Percentiles rank a stretch among this genome's conserved stretches.
Evolutionary conservation across 1,140 invertebrate genomes (phyloP).

Genomic region (Tetramorium alpestre): DNA sequence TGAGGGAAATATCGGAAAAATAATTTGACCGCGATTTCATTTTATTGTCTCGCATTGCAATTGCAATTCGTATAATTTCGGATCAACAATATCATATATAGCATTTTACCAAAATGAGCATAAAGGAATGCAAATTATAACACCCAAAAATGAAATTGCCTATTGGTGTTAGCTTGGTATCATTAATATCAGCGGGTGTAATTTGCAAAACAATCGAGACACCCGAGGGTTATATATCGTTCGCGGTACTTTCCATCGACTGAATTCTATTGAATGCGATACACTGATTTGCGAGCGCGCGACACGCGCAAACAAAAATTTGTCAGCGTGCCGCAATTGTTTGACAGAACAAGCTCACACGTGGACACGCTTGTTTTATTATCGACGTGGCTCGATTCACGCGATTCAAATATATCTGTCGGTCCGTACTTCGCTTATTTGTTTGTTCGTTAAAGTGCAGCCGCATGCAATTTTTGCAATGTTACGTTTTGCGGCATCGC

Average conservation of each 20-base stretch:
- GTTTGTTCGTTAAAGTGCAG: slow-evolving; percentile 55
- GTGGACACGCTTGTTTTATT: slow-evolving; percentile 52
- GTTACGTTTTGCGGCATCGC: not conserved
- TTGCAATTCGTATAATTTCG: not conserved
- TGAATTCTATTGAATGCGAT: slow-evolving; percentile 31
- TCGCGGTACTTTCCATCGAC: slow-evolving; percentile 1
- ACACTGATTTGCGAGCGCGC: slow-evolving; percentile 30
- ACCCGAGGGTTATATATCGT: not conserved
- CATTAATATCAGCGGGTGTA: slow-evolving; percentile 43
- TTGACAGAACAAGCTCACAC: slow-evolving; percentile 53
- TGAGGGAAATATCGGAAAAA: not conserved
- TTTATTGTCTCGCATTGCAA: not conserved
- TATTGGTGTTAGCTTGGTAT: not conserved
- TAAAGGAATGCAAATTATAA: not conserved
- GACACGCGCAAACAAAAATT: slow-evolving; percentile 65
- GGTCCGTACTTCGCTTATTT: slow-evolving; percentile 30
- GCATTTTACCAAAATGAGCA: not conserved
- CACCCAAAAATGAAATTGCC: not conserved
- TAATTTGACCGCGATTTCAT: not conserved
- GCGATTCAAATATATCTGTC: not conserved
- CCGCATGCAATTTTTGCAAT: slow-evolving; percentile 26
- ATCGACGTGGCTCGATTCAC: slow-evolving; percentile 51
- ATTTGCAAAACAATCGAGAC: slow-evolving; percentile 66
- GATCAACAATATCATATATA: not conserved
- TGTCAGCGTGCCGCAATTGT: slow-evolving; percentile 48